phyloP scores from a whole-genome alignment of 2,888 invertebrate species.

The Parnassius smintheus region DNA sequence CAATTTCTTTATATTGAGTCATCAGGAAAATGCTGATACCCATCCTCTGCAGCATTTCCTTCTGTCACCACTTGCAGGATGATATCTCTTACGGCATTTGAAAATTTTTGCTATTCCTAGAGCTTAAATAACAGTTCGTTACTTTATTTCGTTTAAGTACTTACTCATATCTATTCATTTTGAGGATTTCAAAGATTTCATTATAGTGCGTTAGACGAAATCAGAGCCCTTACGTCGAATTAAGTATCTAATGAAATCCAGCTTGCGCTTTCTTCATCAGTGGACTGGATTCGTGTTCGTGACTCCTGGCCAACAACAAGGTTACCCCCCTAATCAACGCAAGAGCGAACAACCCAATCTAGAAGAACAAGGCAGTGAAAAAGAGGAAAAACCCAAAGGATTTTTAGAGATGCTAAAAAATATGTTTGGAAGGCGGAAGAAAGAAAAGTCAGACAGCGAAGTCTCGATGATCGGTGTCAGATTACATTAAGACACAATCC shows the following conservation, averaged over 20 bases:
- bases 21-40: too few species aligned
- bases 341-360: slow-evolving; percentile 20
- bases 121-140: too few species aligned
- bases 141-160: too few species aligned
- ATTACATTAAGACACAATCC: neutral
- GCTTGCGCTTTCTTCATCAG: slow-evolving; percentile 78
- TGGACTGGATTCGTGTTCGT: slow-evolving; percentile 52
- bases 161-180: too few species aligned
- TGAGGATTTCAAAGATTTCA: neutral
- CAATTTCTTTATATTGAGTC: too few species aligned
- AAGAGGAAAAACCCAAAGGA: slow-evolving; percentile 39
- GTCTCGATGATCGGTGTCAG: slow-evolving; percentile 41
- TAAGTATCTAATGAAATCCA: slow-evolving; percentile 74
- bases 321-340: slow-evolving; percentile 18
- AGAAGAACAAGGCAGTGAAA: slow-evolving; percentile 29
- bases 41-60: too few species aligned
- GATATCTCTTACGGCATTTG: too few species aligned
- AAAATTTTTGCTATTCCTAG: too few species aligned
- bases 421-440: slow-evolving; percentile 50
- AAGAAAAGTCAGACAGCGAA: slow-evolving; percentile 43
- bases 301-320: slow-evolving; percentile 28
- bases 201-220: slow-evolving; percentile 76
- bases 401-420: slow-evolving; percentile 58
- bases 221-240: slow-evolving; percentile 61
- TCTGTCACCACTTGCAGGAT: too few species aligned